phyloP scores from a whole-genome alignment of 2,888 invertebrate species.

The Troilus luridus region DNA sequence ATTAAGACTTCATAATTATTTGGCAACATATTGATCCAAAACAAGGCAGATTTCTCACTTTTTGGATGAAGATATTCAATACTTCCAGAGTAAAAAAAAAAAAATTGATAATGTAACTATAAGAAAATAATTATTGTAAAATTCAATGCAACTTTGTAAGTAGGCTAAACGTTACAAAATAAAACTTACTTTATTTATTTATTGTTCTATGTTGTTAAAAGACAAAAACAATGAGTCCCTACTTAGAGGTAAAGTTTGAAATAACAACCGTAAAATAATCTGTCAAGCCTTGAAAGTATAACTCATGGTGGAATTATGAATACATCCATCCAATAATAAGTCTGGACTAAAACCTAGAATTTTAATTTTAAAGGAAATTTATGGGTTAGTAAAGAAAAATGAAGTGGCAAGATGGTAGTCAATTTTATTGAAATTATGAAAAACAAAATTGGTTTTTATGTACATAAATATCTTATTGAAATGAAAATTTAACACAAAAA shows the following conservation, averaged over 20 bases:
- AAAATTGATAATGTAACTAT: neutral
- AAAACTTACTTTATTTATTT: too few relatives aligned
- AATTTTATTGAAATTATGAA: neutral
- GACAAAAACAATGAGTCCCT: too few relatives aligned
- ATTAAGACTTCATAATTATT: neutral
- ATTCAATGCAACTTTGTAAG: neutral
- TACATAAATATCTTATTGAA: neutral
- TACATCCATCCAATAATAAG: neutral
- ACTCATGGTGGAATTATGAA: too few relatives aligned
- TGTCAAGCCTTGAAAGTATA: too few relatives aligned
- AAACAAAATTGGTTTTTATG: neutral
- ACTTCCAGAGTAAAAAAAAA: neutral
- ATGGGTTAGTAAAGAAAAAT: neutral
- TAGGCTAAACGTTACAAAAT: neutral
- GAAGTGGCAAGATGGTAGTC: neutral
- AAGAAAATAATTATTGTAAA: neutral
- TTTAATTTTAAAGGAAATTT: neutral
- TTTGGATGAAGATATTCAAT: too few relatives aligned
- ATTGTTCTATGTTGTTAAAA: too few relatives aligned
- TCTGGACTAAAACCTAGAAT: neutral
- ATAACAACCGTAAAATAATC: too few relatives aligned
- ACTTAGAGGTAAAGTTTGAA: too few relatives aligned
- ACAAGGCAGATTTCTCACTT: neutral
- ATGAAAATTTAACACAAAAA: neutral
- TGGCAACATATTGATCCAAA: neutral